Conservation (phyloP, 2,113 vertebrate species). For the Plecotus auritus region DNA sequence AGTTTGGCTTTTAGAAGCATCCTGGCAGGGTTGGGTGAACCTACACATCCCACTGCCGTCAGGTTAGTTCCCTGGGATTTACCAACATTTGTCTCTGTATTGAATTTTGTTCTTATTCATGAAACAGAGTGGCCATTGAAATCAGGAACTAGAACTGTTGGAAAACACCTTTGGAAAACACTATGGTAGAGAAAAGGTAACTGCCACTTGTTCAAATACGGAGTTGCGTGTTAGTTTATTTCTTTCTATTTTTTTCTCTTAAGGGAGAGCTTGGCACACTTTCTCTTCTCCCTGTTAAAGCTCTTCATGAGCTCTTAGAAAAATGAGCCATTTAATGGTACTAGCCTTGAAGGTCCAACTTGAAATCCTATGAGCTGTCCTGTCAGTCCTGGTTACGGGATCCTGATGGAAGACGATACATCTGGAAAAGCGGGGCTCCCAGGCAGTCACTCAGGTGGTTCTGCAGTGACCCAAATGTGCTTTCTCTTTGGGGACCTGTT, state of each 20-base stretch:
- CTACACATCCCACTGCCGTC: not conserved
- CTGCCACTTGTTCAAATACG: not conserved
- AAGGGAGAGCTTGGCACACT: not conserved
- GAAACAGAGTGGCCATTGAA: slow-evolving; percentile 42
- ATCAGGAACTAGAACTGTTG: slow-evolving; percentile 49
- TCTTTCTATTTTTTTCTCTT: not conserved
- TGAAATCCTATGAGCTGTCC: not conserved
- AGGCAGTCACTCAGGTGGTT: not conserved
- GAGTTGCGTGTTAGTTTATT: not conserved
- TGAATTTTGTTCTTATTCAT: slow-evolving; percentile 49
- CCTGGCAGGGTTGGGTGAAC: not conserved
- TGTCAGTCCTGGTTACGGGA: fast-evolving
- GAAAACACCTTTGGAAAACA: slow-evolving; percentile 59
- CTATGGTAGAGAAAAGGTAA: not conserved
- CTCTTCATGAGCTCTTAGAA: not conserved
- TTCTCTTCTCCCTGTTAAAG: not conserved
- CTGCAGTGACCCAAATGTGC: not conserved
- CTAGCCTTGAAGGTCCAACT: not conserved
- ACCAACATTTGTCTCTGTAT: not conserved
- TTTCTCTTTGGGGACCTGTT: slow-evolving; percentile 28
- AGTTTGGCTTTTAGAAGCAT: not conserved
- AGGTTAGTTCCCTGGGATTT: slow-evolving; percentile 41
- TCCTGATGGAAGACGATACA: not conserved
- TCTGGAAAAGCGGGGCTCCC: not conserved
- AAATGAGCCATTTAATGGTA: not conserved